A percentile compares a stretch with the other conserved stretches of the same genome.
phyloP scores from a whole-genome alignment of 2,113 vertebrate genomes.

The Miniopterus natalensis region DNA sequence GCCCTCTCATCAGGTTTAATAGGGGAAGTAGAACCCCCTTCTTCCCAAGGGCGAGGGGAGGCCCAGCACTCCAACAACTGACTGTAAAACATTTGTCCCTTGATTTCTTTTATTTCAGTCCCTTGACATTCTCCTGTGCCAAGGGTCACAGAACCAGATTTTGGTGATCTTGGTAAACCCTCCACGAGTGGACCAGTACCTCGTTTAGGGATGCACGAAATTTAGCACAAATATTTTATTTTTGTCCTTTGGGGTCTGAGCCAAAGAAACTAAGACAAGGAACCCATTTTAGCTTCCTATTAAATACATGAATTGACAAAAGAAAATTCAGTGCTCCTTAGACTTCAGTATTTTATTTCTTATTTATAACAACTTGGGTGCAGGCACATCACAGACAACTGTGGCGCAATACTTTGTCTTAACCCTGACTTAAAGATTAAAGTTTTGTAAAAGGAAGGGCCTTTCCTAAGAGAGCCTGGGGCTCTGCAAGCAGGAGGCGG shows the following conservation, averaged over 20 bases:
- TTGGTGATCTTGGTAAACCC: neutral
- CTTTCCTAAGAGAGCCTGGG: neutral
- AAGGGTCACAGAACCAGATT: neutral
- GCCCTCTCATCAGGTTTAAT: accelerated
- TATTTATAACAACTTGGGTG: neutral
- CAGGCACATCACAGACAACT: neutral
- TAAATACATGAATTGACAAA: neutral
- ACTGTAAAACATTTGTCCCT: neutral
- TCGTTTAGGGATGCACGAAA: neutral
- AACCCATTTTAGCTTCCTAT: neutral
- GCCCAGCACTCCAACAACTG: accelerated
- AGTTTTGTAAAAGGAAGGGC: neutral
- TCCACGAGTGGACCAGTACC: accelerated
- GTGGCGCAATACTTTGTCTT: neutral
- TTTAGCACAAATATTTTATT: neutral
- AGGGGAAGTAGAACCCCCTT: accelerated
- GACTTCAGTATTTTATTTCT: neutral
- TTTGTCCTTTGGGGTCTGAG: neutral
- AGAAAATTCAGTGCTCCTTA: neutral
- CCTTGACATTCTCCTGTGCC: neutral
- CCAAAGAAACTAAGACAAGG: neutral
- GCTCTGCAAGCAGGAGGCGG: accelerated
- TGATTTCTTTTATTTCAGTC: neutral
- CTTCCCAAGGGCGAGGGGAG: accelerated
- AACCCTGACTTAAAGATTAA: neutral